Evolutionary conservation across 2,888 invertebrate species (phyloP).

Genomic region (Acronicta psi): DNA sequence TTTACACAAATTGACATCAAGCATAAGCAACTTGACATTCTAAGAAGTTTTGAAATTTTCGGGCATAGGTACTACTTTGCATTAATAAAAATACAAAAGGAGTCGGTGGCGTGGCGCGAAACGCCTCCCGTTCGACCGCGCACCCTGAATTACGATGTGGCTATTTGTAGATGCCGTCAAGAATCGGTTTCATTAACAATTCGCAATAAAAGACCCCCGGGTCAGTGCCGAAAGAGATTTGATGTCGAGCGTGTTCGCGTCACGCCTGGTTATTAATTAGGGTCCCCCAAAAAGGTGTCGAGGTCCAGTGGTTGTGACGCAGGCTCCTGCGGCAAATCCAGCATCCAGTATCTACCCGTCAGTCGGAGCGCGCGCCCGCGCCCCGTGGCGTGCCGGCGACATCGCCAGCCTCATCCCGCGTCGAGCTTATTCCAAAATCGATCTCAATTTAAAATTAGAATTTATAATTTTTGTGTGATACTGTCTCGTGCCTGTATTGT

Average conservation of each 20-base stretch:
- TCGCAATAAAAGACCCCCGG: conserved; percentile 54
- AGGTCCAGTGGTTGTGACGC: conserved; percentile 84
- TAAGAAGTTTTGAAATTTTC: conserved; percentile 41
- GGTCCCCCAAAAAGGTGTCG: conserved; percentile 85
- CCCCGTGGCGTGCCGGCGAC: conserved; percentile 50
- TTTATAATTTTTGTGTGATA: conserved; percentile 45
- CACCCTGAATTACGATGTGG: conserved; percentile 41
- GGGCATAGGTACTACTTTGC: conserved; percentile 48
- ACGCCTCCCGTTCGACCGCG: conserved; percentile 42
- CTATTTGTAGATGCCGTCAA: conserved; percentile 53
- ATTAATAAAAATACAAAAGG: conserved; percentile 56
- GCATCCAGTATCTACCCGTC: conserved; percentile 79
- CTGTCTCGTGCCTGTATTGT: conserved; percentile 44
- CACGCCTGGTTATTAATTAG: conserved; percentile 85
- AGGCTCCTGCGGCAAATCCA: conserved; percentile 85
- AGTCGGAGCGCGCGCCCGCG: conserved; percentile 71
- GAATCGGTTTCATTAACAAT: conserved; percentile 64
- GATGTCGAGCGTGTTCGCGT: conserved; percentile 69
- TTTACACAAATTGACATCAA: conserved; percentile 39
- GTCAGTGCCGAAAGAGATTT: conserved; percentile 62
- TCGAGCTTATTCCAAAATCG: conserved; percentile 52
- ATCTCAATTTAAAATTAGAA: conserved; percentile 53
- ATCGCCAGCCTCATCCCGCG: conserved; percentile 58
- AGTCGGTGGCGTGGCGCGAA: conserved; percentile 32
- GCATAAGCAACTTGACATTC: conserved; percentile 42